These are phyloP conservation scores for Bimastos eiseni DNA, from an alignment of 2,888 invertebrate genomes.

Conservation along the genomic window DNA sequence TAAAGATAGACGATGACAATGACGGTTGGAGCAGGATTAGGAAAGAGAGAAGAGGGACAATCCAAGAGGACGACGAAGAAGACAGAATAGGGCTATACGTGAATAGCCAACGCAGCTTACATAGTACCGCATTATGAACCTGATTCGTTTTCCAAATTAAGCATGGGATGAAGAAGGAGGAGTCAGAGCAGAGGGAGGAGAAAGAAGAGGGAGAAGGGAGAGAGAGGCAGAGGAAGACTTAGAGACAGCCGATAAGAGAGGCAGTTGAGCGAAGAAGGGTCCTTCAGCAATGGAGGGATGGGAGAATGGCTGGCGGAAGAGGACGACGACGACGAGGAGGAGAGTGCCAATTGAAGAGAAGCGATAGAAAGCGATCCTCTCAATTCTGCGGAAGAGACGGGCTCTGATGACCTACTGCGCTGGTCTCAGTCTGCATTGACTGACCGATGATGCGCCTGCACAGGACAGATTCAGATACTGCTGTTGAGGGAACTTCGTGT, in stretches of 20 bases:
- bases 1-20: not conserved
- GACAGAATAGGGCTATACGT: not conserved
- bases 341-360: not conserved
- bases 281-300: not conserved
- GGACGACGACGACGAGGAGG: too few relatives aligned
- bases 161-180: not conserved
- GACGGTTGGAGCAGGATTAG: not conserved
- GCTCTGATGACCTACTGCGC: not conserved
- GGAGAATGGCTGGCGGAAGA: not conserved
- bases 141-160: not conserved
- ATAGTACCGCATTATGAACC: not conserved
- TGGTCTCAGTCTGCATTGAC: not conserved
- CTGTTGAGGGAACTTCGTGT: not conserved
- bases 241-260: not conserved
- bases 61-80: not conserved
- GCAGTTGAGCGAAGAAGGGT: too few relatives aligned
- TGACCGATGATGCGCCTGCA: not conserved
- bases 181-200: not conserved
- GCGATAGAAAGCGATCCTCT: not conserved
- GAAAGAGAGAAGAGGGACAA: not conserved
- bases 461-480: not conserved
- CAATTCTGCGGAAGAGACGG: not conserved
- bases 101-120: not conserved
- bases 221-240: not conserved
- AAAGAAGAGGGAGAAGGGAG: not conserved